phyloP scores from a whole-genome alignment of 2,888 invertebrate genomes.

The Drymonia ruficornis region DNA sequence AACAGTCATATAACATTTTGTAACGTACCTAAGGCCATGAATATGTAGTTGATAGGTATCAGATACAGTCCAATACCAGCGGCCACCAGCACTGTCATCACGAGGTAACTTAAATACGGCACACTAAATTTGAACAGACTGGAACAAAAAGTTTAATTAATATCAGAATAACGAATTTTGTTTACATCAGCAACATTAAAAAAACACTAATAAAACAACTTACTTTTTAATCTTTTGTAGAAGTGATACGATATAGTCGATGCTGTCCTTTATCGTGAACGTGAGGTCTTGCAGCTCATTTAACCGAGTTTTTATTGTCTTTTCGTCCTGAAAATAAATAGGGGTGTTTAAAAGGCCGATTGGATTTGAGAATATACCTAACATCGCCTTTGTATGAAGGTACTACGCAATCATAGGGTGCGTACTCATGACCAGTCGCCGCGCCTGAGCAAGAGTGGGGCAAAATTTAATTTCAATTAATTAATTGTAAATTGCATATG shows the following conservation, averaged over 20 bases:
- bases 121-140: constrained; percentile 74
- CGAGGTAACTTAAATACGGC: constrained; percentile 74
- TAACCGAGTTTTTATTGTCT: constrained; percentile 68
- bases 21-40: constrained; percentile 76
- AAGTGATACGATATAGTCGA: constrained; percentile 73
- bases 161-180: too few species aligned
- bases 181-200: too few species aligned
- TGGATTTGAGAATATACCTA: too few species aligned
- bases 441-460: too few species aligned
- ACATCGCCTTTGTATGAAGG: constrained; percentile 1
- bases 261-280: constrained; percentile 76
- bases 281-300: constrained; percentile 74
- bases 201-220: constrained; percentile 32
- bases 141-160: constrained; percentile 37
- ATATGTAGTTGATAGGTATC: constrained; percentile 70
- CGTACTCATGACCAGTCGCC: too few species aligned
- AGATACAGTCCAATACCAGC: constrained; percentile 63
- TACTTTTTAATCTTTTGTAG: constrained; percentile 75
- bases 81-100: constrained; percentile 56
- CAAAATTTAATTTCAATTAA: too few species aligned
- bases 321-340: constrained; percentile 66
- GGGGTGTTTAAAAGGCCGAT: not conserved
- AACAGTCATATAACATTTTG: too few species aligned
- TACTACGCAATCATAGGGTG: too few species aligned
- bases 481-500: too few species aligned